Evolutionary conservation across 2,113 vertebrate species (phyloP).

Genomic region (Jaculus jaculus): DNA sequence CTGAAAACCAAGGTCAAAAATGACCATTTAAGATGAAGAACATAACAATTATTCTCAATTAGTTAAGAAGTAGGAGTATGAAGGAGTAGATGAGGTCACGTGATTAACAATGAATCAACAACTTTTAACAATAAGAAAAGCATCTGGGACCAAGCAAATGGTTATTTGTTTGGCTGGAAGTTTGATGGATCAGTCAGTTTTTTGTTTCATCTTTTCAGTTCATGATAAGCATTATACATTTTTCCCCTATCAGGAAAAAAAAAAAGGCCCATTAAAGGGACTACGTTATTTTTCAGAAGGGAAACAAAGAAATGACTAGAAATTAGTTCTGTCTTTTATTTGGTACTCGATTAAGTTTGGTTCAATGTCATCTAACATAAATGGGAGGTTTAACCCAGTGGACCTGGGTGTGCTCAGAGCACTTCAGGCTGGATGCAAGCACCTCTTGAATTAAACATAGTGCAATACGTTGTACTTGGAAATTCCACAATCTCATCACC

Average conservation of each 20-base stretch:
- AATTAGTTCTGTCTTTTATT: neutral
- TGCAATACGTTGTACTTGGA: neutral
- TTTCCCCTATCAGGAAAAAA: neutral
- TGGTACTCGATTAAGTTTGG: neutral
- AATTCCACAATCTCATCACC: conserved; percentile 3
- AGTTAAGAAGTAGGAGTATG: neutral
- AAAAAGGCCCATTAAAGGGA: neutral
- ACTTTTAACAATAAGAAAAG: neutral
- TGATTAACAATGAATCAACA: conserved; percentile 24
- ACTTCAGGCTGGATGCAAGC: neutral
- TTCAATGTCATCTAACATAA: neutral
- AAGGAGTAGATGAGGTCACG: neutral
- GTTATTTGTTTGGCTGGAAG: neutral
- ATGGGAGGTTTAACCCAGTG: neutral
- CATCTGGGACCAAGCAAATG: neutral
- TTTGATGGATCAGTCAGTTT: no score
- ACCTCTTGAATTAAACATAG: neutral
- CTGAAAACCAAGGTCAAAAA: neutral
- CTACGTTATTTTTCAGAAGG: conserved; percentile 17
- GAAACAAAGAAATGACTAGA: conserved; percentile 22
- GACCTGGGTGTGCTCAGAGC: neutral
- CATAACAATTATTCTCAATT: neutral
- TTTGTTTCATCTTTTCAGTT: neutral
- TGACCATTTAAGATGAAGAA: neutral
- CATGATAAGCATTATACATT: neutral